phyloP scores from a whole-genome alignment of 1,140 invertebrate species.

The Drosophila suzukii region DNA sequence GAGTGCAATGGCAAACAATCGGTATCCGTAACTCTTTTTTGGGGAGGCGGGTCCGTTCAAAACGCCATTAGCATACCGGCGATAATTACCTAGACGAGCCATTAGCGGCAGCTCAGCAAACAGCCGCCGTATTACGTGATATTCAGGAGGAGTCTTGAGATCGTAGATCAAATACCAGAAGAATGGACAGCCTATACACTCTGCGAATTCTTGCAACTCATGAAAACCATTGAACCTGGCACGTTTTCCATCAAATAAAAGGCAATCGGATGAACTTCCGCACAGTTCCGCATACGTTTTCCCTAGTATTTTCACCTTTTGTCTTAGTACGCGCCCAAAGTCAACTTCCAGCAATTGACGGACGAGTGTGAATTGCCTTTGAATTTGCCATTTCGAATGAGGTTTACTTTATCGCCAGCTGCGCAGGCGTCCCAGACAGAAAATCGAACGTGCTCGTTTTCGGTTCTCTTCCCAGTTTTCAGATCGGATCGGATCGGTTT shows the following conservation, averaged over 20 bases:
- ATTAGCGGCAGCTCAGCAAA: constrained; percentile 70
- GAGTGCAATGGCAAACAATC: constrained; percentile 60
- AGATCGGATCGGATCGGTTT: constrained; percentile 30
- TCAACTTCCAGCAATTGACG: constrained; percentile 78
- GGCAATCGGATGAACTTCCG: constrained; percentile 60
- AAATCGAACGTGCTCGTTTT: constrained; percentile 58
- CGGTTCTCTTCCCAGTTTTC: neutral
- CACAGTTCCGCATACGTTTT: constrained; percentile 60
- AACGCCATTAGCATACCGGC: constrained; percentile 75
- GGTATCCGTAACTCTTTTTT: constrained; percentile 30
- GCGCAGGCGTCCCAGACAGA: constrained; percentile 56
- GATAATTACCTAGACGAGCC: constrained; percentile 70
- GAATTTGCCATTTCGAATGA: constrained; percentile 59
- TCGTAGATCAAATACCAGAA: constrained; percentile 50
- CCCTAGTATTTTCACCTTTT: constrained; percentile 30
- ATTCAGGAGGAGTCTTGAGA: constrained; percentile 24
- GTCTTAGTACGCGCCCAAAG: constrained; percentile 66
- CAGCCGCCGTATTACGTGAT: constrained; percentile 78
- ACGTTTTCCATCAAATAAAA: constrained; percentile 34
- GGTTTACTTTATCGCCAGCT: constrained; percentile 61
- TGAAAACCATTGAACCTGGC: constrained; percentile 49
- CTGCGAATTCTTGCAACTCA: constrained; percentile 57
- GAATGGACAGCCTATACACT: constrained; percentile 7
- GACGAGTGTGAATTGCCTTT: constrained; percentile 76
- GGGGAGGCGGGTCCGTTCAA: constrained; percentile 55